Base-by-base conservation (phyloP, 2,888 invertebrate genomes). In the Ophion slaviceki region DNA sequence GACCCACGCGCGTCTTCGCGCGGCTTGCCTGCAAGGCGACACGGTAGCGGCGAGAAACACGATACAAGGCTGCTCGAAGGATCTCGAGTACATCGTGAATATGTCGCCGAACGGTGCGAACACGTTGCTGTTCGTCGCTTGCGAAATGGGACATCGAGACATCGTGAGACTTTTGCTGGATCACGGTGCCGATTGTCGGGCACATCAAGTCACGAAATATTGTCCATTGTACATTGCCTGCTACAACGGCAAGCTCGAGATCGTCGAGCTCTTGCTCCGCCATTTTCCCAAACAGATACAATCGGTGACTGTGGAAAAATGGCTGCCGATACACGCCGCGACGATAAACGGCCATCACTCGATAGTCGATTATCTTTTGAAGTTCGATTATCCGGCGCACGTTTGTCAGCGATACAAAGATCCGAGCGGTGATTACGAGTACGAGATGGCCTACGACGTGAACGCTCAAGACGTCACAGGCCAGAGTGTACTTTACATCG, bases 321-420 rank as follows among this genome's bases (percentile, higher is more conserved):
- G 98, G 97, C 94, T 98, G 86, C 99, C 99, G 0, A 95, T 99
- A 32, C 99, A 99, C 95, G 98, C 98, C 8, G 98, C 98, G 64
- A 97, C 97, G 86, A 97, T 98, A 91, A 98, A 98, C 90, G 98
- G 98, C 0, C 98, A 98, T 93, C 95, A 96, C 40, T 92, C 96
- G 14, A 95, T 98, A 53, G 96, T 99, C 80, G 97, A 97, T 81
- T 94, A 97, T 78, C 95, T 99, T 14, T 95, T 99, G 14, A 96
- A 96, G 89, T 97, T 96, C 93, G 95, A 96, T 0, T 99, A 99
- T 94, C 98, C 99, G 0, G 95, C 96, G 47, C 94, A 96, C 89
- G 93, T 97, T 75, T 94, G 96, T 91, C 95, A 95, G 86, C 96
- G 95, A 90, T 96, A 95, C 90, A 95, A 96, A 80, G 97, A 98